Base-by-base conservation (phyloP, 2,113 vertebrate species). In the Dolichallabes microphthalmus region DNA sequence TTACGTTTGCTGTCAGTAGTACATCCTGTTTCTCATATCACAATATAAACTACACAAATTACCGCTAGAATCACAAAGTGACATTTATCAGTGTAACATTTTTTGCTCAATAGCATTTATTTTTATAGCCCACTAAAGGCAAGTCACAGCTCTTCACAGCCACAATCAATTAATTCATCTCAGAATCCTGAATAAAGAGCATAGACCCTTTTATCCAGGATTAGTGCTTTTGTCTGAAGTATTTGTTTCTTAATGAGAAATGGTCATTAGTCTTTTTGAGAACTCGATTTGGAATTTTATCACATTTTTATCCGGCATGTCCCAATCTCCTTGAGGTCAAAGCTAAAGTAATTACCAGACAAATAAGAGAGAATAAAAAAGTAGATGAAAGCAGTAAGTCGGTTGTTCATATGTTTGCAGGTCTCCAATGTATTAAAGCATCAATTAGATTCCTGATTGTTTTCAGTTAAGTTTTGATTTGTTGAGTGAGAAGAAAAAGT, bases 141-240 rank as follows among this genome's bases (percentile, higher is more conserved):
- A 77, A 55, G 27, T 77, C 74, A 55, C 63, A n/a, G 27, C 73
- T 82, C 81, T 39, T 61, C 66, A 63, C 22, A 52, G 17, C 50
- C n/a, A 2, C 55, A 75, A 84, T 85, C 86, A 83, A 83, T 87
- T 85, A 87, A 80, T 80, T 88, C 84, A 39, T 76, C 74, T 74
- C 60, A 68, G 81, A 79, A 11, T 63, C 74, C n/a, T 57, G 84
- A 86, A 82, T 69, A 57, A 19, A 27, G 74, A 75, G 75, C 52
- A 87, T 82, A 85, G 76, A 63, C 19, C 30, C 52, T 68, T 61
- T 88, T 89, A 91, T 92, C 88, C 84, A 60, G 82, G 87, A 87
- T 87, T 90, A 90, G 92, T 90, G 88, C 88, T 85, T 92, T 87
- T 86, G 86, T 81, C 15, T 79, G 89, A 80, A 83, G 20, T 90